A percentile compares a stretch with the other conserved stretches of the same genome.
Evolutionary conservation across 2,797 vertebrate species (phyloP).

Genomic region (Delichon dasypus): DNA sequence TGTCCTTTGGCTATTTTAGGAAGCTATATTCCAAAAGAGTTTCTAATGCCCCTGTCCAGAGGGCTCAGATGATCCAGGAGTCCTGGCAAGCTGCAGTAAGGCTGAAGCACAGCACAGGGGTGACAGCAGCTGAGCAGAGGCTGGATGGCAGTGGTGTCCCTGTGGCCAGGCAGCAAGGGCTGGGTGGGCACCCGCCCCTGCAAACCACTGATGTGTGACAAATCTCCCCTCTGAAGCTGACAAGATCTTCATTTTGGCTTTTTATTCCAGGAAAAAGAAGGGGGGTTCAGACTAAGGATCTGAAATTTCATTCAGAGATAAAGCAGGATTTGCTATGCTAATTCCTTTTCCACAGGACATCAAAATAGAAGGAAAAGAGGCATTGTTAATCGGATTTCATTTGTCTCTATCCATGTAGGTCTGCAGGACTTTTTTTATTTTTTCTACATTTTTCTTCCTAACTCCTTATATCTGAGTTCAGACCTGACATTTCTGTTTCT

Average conservation of each 20-base stretch:
- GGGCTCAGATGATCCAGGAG: not conserved
- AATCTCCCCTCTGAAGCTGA: constrained; percentile 60
- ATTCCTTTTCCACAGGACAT: constrained; percentile 56
- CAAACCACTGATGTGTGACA: constrained; percentile 42
- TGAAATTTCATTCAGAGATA: constrained; percentile 61
- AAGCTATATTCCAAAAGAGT: not conserved
- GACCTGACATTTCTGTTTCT: not conserved
- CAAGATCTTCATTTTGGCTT: constrained; percentile 31
- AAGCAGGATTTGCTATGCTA: constrained; percentile 71
- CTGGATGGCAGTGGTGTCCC: not conserved
- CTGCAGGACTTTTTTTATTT: not conserved
- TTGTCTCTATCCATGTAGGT: not conserved
- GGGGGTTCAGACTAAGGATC: constrained; percentile 58
- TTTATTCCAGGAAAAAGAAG: constrained; percentile 48
- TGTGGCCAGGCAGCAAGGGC: not conserved
- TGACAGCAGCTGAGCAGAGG: not conserved
- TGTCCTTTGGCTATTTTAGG: not conserved
- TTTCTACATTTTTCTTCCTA: not conserved
- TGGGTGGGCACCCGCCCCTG: not conserved
- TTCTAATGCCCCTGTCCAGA: not conserved
- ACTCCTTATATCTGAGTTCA: not conserved
- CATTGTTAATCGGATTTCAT: constrained; percentile 7
- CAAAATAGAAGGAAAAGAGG: constrained; percentile 40
- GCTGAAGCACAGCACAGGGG: not conserved
- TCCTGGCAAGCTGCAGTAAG: not conserved